phyloP scores from a whole-genome alignment of 2,797 vertebrate genomes.

The Prionace glauca region DNA sequence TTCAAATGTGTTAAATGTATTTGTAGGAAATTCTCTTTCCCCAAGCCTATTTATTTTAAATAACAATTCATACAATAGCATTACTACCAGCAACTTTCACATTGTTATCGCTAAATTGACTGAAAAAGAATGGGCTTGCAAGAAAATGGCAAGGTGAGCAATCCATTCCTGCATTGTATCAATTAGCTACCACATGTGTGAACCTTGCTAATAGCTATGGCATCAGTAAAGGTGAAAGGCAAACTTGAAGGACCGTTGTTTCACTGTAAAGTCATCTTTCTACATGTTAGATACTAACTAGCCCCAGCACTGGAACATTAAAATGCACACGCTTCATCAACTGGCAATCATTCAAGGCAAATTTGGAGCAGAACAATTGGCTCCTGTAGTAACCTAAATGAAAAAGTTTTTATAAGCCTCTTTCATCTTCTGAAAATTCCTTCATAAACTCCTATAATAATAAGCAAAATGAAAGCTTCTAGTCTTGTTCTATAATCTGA shows the following conservation, averaged over 20 bases:
- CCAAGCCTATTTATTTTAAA: slow-evolving; percentile 11
- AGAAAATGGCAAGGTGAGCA: neutral
- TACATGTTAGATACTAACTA: neutral
- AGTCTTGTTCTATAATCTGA: neutral
- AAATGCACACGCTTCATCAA: neutral
- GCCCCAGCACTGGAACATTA: neutral
- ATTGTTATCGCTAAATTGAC: neutral
- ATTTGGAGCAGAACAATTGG: slow-evolving; percentile 8
- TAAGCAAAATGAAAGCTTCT: slow-evolving; percentile 25
- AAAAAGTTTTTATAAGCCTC: slow-evolving; percentile 25
- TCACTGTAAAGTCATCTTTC: neutral
- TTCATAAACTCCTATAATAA: neutral
- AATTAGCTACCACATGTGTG: neutral
- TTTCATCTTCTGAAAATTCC: neutral
- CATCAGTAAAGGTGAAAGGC: neutral
- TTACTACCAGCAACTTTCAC: neutral
- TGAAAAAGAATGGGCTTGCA: neutral
- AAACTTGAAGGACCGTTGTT: neutral
- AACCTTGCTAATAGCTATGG: too few species aligned
- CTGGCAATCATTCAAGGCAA: slow-evolving; percentile 19
- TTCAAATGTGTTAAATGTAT: neutral
- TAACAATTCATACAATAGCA: neutral
- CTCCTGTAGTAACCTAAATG: slow-evolving; percentile 25
- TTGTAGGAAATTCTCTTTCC: neutral
- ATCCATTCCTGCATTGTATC: neutral